These are phyloP conservation scores for Chrysolina oricalcia DNA, from an alignment of 2,888 invertebrate genomes.

Conservation along the genomic window DNA sequence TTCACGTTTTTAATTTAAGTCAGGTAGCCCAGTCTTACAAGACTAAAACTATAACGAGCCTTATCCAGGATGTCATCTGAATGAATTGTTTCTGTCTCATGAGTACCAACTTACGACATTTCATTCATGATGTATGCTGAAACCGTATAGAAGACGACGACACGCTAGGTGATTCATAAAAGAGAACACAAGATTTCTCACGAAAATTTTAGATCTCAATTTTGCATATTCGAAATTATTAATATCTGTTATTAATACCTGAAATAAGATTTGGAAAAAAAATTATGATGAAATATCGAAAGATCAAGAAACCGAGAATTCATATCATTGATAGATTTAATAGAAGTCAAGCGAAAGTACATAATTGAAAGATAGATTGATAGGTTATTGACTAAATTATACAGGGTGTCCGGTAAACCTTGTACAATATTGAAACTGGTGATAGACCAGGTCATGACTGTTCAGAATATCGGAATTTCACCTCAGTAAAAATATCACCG, in stretches of 20 bases:
- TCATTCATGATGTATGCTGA: slow-evolving; percentile 43
- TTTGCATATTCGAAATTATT: not conserved
- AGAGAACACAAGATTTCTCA: slow-evolving; percentile 37
- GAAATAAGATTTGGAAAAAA: too few species aligned
- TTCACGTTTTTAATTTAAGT: slow-evolving; percentile 45
- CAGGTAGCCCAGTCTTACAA: slow-evolving; percentile 42
- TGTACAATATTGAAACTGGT: too few species aligned
- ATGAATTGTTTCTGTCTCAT: slow-evolving; percentile 46
- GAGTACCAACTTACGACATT: slow-evolving; percentile 39
- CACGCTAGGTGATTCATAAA: slow-evolving; percentile 29
- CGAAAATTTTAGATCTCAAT: slow-evolving; percentile 27
- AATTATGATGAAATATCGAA: too few species aligned
- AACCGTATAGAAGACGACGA: slow-evolving; percentile 17
- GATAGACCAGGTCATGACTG: too few species aligned
- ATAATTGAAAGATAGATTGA: too few species aligned
- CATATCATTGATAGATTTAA: too few species aligned
- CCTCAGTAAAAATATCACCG: too few species aligned
- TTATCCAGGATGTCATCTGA: slow-evolving; percentile 44
- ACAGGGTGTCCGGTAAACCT: too few species aligned
- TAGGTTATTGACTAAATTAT: too few species aligned
- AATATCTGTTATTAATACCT: not conserved
- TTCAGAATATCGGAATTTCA: too few species aligned
- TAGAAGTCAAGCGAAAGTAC: too few species aligned
- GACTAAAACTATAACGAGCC: slow-evolving; percentile 44
- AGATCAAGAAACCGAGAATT: too few species aligned